Conservation (phyloP, 1,140 invertebrate species). For the Globodera ellingtonae region DNA sequence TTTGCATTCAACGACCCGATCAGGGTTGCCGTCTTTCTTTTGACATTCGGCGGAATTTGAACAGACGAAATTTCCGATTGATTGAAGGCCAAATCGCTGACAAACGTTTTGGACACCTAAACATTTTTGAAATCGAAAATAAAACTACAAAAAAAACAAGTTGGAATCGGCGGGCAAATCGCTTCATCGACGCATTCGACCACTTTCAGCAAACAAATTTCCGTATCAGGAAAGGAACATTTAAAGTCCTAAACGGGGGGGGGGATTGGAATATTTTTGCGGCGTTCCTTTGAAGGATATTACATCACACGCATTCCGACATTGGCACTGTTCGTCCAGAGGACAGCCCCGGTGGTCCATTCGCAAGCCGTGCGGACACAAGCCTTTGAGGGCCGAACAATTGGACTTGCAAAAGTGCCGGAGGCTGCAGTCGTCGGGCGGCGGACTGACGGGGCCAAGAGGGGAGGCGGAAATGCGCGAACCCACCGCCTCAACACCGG, state of each 20-base stretch:
- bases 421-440: slow-evolving; percentile 9
- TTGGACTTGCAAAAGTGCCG: slow-evolving; percentile 12
- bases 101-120: slow-evolving; percentile 10
- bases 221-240: slow-evolving; percentile 37
- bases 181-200: slow-evolving; percentile 37
- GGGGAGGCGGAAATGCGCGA: slow-evolving; percentile 35
- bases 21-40: neutral
- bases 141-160: neutral
- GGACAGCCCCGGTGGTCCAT: slow-evolving; percentile 54
- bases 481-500: slow-evolving; percentile 45
- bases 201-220: slow-evolving; percentile 50
- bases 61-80: neutral
- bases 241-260: slow-evolving; percentile 36
- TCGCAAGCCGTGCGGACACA: slow-evolving; percentile 49
- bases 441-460: slow-evolving; percentile 20
- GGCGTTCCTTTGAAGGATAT: neutral
- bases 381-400: slow-evolving; percentile 14
- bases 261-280: neutral
- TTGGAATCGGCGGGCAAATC: slow-evolving; percentile 21
- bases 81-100: neutral
- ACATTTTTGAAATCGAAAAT: neutral
- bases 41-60: neutral
- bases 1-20: neutral
- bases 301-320: slow-evolving; percentile 50
- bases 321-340: slow-evolving; percentile 50